Percentiles rank a stretch among this genome's conserved stretches.
phyloP scores from a whole-genome alignment of 1,140 invertebrate species.

The Hormaphis cornu region DNA sequence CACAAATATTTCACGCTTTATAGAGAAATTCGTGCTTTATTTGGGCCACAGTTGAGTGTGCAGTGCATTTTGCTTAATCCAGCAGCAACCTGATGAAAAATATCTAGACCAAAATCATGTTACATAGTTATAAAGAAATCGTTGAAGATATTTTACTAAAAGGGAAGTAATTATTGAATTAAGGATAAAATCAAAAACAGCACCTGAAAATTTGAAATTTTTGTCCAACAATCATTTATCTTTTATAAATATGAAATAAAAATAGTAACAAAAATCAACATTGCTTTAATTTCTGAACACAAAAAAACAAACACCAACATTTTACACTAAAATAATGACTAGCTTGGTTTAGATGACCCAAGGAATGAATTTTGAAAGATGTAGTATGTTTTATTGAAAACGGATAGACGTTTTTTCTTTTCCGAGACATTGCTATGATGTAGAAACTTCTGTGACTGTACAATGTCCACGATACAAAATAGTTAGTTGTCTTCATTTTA shows the following conservation, averaged over 20 bases:
- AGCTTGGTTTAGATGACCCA: neutral
- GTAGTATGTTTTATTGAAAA: neutral
- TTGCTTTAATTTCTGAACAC: neutral
- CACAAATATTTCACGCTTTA: neutral
- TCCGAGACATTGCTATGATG: neutral
- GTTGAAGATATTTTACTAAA: slow-evolving; percentile 12
- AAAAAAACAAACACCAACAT: neutral
- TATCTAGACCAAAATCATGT: slow-evolving; percentile 30
- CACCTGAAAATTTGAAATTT: slow-evolving; percentile 21
- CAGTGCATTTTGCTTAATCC: slow-evolving; percentile 27
- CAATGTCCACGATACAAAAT: neutral
- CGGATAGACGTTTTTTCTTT: neutral
- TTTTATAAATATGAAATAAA: neutral
- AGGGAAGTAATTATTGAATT: neutral
- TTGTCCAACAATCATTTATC: neutral
- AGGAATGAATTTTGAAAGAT: neutral
- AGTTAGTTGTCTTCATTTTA: neutral
- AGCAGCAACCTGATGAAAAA: slow-evolving; percentile 25
- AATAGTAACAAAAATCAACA: neutral
- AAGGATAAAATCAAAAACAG: slow-evolving; percentile 22
- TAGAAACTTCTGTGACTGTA: neutral
- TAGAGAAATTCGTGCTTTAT: slow-evolving; percentile 22
- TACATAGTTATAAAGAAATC: slow-evolving; percentile 26
- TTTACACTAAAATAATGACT: neutral
- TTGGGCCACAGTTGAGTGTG: slow-evolving; percentile 21